A percentile compares a stretch with the other conserved stretches of the same genome.
Evolutionary conservation across 2,797 vertebrate genomes (phyloP).

Genomic region (Enteromius fasciolatus): DNA sequence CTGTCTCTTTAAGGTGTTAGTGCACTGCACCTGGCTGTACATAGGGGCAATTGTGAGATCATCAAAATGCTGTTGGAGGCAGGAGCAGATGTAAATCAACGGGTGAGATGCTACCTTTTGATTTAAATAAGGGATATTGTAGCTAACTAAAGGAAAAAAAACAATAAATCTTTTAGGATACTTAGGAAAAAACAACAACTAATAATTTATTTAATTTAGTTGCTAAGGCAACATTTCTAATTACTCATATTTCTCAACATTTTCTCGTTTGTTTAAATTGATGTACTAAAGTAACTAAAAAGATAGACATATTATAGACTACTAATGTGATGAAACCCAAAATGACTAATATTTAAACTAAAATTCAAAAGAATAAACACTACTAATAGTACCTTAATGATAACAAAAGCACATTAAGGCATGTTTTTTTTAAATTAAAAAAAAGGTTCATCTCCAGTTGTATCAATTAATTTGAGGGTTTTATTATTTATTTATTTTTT

Average conservation of each 20-base stretch:
- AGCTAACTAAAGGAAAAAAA: not conserved
- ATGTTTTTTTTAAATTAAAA: not conserved
- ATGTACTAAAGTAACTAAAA: too few relatives aligned
- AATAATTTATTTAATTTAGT: not conserved
- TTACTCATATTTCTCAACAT: not conserved
- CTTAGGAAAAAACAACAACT: not conserved
- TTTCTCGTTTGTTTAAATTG: not conserved
- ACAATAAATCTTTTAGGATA: not conserved
- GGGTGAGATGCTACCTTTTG: conserved; percentile 64
- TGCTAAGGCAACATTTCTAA: not conserved
- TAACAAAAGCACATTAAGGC: too few relatives aligned
- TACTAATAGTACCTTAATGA: not conserved
- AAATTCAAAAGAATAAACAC: not conserved
- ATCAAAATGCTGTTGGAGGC: conserved; percentile 70
- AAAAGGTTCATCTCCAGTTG: not conserved
- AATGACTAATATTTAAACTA: not conserved
- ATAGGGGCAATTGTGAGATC: conserved; percentile 71
- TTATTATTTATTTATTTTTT: not conserved
- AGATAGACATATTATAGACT: not conserved
- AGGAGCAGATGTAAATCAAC: conserved; percentile 75
- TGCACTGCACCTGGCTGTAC: conserved; percentile 75
- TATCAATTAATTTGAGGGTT: not conserved
- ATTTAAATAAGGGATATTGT: not conserved
- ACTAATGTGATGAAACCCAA: not conserved
- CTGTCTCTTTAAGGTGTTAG: conserved; percentile 70